Conservation (phyloP, 1,140 invertebrate genomes). For the Drosophila asahinai region DNA sequence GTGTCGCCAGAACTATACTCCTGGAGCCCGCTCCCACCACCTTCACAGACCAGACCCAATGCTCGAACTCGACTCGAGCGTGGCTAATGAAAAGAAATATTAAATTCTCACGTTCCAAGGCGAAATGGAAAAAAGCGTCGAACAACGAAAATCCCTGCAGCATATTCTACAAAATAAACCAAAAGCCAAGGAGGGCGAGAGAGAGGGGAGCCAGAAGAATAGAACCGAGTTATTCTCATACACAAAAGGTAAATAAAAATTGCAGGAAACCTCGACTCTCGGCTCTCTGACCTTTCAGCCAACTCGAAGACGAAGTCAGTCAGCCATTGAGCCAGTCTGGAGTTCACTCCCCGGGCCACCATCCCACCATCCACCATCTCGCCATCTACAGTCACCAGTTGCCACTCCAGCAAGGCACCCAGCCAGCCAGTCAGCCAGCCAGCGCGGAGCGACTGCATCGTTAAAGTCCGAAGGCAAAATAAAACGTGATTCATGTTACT, state of each 20-base stretch:
- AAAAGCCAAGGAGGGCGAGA: slow-evolving; percentile 5
- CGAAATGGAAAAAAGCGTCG: slow-evolving; percentile 35
- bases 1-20: slow-evolving; percentile 50
- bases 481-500: slow-evolving; percentile 84
- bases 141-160: slow-evolving; percentile 37
- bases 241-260: slow-evolving; percentile 82
- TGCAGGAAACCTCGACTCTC: slow-evolving; percentile 62
- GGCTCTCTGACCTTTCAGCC: slow-evolving; percentile 67
- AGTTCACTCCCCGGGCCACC: slow-evolving; percentile 29
- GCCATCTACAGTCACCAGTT: slow-evolving; percentile 1
- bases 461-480: slow-evolving; percentile 82
- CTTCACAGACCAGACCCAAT: slow-evolving; percentile 11
- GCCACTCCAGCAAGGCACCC: slow-evolving; percentile 23
- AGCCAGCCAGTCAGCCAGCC: neutral
- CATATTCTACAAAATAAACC: slow-evolving; percentile 42
- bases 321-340: slow-evolving; percentile 63
- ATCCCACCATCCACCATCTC: neutral
- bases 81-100: slow-evolving; percentile 83
- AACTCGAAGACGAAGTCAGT: slow-evolving; percentile 58
- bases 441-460: slow-evolving; percentile 62
- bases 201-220: slow-evolving; percentile 27
- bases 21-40: neutral
- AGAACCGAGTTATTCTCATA: slow-evolving; percentile 63
- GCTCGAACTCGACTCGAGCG: slow-evolving; percentile 43
- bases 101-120: slow-evolving; percentile 80